A percentile compares a stretch with the other conserved stretches of the same genome.
Conservation (phyloP, 2,113 vertebrate genomes). For the human (Homo sapiens) region GRCh38 chr1:34175001-34175500, state of each 20-base stretch:
- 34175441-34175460: constrained; percentile 77
- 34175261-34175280: background rate
- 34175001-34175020: background rate
- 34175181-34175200: background rate
- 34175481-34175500: constrained; percentile 76
- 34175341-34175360: constrained; percentile 68
- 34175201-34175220: background rate
- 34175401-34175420: constrained; percentile 81
- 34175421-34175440: constrained; percentile 77
- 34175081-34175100: background rate
- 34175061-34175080: background rate
- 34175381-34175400: constrained; percentile 79
- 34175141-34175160: background rate
- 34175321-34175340: background rate
- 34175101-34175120: background rate
- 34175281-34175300: constrained; percentile 10
- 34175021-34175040: constrained; percentile 4
- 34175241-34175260: background rate
- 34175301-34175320: background rate
- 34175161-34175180: background rate
- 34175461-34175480: constrained; percentile 78
- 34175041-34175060: background rate
- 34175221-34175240: background rate
- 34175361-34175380: constrained; percentile 77
- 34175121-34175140: background rate